phyloP scores from a whole-genome alignment of 2,797 vertebrate genomes.

The Ibycter americanus region DNA sequence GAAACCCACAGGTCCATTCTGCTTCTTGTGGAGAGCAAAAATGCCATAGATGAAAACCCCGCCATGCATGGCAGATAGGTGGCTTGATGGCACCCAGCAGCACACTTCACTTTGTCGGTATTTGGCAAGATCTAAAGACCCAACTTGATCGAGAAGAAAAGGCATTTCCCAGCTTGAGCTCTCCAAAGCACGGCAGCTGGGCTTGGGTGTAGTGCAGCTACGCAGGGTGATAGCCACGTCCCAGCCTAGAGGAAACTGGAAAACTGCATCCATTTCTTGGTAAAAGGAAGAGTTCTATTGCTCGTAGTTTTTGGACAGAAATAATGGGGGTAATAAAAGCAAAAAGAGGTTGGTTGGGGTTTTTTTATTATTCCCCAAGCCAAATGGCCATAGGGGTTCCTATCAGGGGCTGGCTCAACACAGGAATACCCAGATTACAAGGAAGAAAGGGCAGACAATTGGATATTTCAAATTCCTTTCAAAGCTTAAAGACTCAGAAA shows the following conservation, averaged over 20 bases:
- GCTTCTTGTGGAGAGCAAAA: background rate
- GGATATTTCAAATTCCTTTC: background rate
- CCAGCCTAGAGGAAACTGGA: background rate
- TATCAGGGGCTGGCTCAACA: background rate
- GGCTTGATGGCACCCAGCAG: background rate
- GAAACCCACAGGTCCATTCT: background rate
- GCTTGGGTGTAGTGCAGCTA: too few species aligned
- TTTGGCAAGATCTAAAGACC: background rate
- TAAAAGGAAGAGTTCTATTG: background rate
- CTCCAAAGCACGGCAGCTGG: background rate
- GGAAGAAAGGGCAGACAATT: background rate
- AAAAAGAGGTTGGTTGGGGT: background rate
- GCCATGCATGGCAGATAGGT: rapidly evolving
- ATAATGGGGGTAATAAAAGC: background rate
- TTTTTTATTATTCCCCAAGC: background rate
- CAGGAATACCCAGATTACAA: background rate
- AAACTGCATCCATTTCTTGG: background rate
- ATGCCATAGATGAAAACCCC: background rate
- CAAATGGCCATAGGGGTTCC: rapidly evolving
- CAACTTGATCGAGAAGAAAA: background rate
- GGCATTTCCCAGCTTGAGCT: background rate
- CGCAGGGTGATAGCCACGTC: background rate
- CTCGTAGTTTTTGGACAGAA: background rate
- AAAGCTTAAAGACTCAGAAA: background rate
- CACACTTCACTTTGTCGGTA: rapidly evolving